Conservation (phyloP, 2,113 vertebrate genomes). For the Erinaceus europaeus region DNA sequence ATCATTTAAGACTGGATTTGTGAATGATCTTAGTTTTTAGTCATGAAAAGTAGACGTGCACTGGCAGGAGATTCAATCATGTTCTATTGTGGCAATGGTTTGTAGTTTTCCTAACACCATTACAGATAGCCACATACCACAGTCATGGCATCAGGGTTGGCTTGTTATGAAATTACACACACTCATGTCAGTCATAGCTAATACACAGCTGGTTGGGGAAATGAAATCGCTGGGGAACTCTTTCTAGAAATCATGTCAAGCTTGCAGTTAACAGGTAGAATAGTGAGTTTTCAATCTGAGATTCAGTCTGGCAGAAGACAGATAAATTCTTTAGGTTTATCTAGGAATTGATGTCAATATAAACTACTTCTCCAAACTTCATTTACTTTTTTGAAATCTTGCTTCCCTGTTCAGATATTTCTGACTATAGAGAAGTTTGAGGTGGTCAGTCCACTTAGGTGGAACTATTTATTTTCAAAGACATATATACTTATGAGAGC, state of each 20-base stretch:
- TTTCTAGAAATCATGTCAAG: not conserved
- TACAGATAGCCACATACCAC: not conserved
- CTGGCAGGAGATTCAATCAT: not conserved
- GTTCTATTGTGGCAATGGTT: not conserved
- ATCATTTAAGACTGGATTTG: too few species aligned
- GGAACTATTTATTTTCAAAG: too few species aligned
- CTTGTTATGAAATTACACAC: constrained; percentile 21
- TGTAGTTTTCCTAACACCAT: not conserved
- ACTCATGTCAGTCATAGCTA: not conserved
- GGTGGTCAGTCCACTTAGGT: too few species aligned
- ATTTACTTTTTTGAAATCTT: not conserved
- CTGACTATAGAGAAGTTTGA: not conserved
- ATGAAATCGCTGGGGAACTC: not conserved
- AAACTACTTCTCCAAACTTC: not conserved
- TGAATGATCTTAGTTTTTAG: not conserved
- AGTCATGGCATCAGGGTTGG: not conserved
- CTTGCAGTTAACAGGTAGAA: not conserved
- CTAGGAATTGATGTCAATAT: not conserved
- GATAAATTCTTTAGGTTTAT: not conserved
- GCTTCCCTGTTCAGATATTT: not conserved
- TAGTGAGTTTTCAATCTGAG: not conserved
- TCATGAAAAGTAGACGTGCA: not conserved
- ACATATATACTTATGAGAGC: too few species aligned
- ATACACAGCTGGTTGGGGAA: not conserved
- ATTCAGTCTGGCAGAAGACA: not conserved